A percentile compares a stretch with the other conserved stretches of the same genome.
These are phyloP conservation scores for Hypsibius dujardini DNA, from an alignment of 1,140 invertebrate species.

Conservation along the genomic window DNA sequence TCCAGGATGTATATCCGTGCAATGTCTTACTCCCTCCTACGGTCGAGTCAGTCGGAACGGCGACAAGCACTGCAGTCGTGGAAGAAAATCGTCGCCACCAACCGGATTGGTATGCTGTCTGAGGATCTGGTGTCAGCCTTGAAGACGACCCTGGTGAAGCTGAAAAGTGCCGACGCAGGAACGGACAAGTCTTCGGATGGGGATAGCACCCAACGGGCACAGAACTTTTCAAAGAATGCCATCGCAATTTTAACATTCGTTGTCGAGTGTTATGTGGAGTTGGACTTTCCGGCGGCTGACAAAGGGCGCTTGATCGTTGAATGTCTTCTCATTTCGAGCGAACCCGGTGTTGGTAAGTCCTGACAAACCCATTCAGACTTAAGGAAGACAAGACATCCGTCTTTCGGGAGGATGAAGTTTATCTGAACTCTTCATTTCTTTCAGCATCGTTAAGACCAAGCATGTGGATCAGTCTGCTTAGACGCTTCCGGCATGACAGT, in stretches of 20 bases:
- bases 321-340: constrained; percentile 28
- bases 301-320: constrained; percentile 27
- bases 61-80: not conserved
- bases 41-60: not conserved
- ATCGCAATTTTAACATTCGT: constrained; percentile 26
- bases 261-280: constrained; percentile 25
- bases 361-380: too few relatives aligned
- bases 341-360: constrained; percentile 30
- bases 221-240: not conserved
- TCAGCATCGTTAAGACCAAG: not conserved
- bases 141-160: not conserved
- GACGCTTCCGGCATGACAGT: constrained; percentile 7
- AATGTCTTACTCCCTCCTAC: not conserved
- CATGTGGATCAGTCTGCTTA: not conserved
- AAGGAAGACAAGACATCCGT: too few relatives aligned
- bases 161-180: not conserved
- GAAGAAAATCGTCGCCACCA: not conserved
- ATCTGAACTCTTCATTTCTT: not conserved
- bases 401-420: too few relatives aligned
- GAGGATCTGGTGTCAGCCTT: not conserved
- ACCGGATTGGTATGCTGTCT: not conserved
- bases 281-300: constrained; percentile 27
- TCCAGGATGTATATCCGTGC: not conserved
- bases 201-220: not conserved
- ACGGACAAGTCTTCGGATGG: not conserved